Conservation (phyloP, 2,113 vertebrate species). For the Apteryx mantelli region DNA sequence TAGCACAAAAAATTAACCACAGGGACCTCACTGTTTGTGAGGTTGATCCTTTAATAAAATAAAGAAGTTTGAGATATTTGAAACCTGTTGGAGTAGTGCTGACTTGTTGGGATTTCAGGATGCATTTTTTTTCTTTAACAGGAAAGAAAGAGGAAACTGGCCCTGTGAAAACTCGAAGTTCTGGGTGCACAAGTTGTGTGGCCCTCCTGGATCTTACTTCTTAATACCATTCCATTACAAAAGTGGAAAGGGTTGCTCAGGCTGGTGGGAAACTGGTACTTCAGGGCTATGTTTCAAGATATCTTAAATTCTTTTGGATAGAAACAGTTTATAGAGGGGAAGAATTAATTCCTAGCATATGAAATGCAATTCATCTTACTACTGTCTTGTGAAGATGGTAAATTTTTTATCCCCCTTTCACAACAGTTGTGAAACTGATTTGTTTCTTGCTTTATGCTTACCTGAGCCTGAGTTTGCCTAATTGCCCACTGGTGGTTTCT, state of each 20-base stretch:
- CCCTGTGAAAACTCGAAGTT: neutral
- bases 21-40: constrained; percentile 48
- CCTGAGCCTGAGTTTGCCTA: neutral
- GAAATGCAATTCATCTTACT: neutral
- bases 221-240: neutral
- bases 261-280: neutral
- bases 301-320: neutral
- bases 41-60: constrained; percentile 77
- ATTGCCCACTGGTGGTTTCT: neutral
- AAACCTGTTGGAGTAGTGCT: constrained; percentile 37
- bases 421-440: neutral
- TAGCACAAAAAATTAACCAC: constrained; percentile 55
- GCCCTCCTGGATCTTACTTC: neutral
- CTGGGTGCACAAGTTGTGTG: neutral
- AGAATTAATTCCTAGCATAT: neutral
- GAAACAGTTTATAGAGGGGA: neutral
- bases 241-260: neutral
- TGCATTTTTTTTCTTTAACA: neutral
- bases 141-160: neutral
- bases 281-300: neutral
- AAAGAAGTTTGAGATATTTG: constrained; percentile 81
- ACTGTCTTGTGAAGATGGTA: neutral
- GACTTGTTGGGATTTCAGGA: constrained; percentile 2
- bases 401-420: neutral
- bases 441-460: neutral